phyloP scores from a whole-genome alignment of 2,113 vertebrate species.

The Pyrgilauda ruficollis region DNA sequence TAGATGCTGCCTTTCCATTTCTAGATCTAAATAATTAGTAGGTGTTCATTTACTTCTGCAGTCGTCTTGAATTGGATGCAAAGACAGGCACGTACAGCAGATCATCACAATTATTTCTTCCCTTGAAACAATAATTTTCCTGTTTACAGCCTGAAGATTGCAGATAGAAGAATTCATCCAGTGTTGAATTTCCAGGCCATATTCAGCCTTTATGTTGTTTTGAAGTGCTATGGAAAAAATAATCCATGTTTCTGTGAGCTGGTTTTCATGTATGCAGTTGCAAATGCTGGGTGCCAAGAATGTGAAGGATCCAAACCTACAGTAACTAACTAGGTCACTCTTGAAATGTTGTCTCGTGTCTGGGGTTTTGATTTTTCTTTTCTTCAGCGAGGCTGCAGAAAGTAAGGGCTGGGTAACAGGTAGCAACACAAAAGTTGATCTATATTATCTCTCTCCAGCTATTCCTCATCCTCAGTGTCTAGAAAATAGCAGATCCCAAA shows the following conservation, averaged over 20 bases:
- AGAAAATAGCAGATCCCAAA: not conserved
- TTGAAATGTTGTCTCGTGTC: not conserved
- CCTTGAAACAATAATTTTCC: constrained; percentile 11
- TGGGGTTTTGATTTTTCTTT: not conserved
- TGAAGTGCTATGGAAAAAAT: not conserved
- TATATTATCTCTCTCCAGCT: not conserved
- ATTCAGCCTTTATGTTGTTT: constrained; percentile 25
- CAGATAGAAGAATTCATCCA: constrained; percentile 28
- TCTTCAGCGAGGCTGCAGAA: not conserved
- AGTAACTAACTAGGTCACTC: not conserved
- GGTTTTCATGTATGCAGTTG: not conserved
- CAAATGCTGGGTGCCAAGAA: constrained; percentile 4
- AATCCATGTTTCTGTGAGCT: not conserved
- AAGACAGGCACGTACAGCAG: not conserved
- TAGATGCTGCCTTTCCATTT: not conserved
- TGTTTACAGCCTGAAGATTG: not conserved
- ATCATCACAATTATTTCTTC: not conserved
- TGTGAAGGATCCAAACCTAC: not conserved
- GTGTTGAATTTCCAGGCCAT: not conserved
- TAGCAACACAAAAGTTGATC: not conserved
- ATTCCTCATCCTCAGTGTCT: not conserved
- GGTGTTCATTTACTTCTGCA: not conserved
- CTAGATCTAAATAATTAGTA: not conserved
- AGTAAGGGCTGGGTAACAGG: not conserved
- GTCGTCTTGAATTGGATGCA: not conserved